Percentiles rank a stretch among this genome's conserved stretches.
Evolutionary conservation across 2,888 invertebrate species (phyloP).

Genomic region (Caenorhabditis sinica): DNA sequence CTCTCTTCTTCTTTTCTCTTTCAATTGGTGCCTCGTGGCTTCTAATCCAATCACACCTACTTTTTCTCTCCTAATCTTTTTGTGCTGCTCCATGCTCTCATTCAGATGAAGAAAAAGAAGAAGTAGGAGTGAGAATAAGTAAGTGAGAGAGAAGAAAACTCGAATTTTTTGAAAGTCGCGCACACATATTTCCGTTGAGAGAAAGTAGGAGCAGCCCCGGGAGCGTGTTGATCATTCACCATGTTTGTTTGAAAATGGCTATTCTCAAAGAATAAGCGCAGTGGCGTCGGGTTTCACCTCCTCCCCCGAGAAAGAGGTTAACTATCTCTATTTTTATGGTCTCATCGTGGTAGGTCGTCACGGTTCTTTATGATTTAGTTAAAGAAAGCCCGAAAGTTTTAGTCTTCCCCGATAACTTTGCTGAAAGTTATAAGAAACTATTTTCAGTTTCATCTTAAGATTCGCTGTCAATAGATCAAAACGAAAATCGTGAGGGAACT

Average conservation of each 20-base stretch:
- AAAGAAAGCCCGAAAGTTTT: too few species aligned
- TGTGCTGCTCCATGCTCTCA: not conserved
- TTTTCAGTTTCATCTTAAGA: too few species aligned
- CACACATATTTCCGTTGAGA: slow-evolving; percentile 11
- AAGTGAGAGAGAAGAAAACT: slow-evolving; percentile 13
- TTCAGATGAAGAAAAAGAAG: not conserved
- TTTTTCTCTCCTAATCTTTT: slow-evolving; percentile 47
- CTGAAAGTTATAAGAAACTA: too few species aligned
- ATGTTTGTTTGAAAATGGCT: slow-evolving; percentile 63
- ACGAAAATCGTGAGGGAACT: too few species aligned
- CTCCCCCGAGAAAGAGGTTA: slow-evolving; percentile 1
- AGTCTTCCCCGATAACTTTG: too few species aligned
- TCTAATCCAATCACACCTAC: slow-evolving; percentile 65
- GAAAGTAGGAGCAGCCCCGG: slow-evolving; percentile 11
- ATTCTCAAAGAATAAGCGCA: slow-evolving; percentile 58
- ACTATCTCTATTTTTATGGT: slow-evolving; percentile 49
- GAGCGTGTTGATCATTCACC: slow-evolving; percentile 56
- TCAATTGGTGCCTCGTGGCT: slow-evolving; percentile 46
- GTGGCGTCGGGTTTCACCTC: slow-evolving; percentile 51
- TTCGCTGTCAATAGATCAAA: too few species aligned
- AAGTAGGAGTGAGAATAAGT: not conserved
- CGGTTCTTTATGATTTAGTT: too few species aligned
- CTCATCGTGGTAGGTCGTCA: slow-evolving; percentile 12
- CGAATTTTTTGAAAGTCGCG: slow-evolving; percentile 52
- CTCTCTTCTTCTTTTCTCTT: not conserved